Conservation (phyloP, 2,113 vertebrate species). For the Tor tambroides region DNA sequence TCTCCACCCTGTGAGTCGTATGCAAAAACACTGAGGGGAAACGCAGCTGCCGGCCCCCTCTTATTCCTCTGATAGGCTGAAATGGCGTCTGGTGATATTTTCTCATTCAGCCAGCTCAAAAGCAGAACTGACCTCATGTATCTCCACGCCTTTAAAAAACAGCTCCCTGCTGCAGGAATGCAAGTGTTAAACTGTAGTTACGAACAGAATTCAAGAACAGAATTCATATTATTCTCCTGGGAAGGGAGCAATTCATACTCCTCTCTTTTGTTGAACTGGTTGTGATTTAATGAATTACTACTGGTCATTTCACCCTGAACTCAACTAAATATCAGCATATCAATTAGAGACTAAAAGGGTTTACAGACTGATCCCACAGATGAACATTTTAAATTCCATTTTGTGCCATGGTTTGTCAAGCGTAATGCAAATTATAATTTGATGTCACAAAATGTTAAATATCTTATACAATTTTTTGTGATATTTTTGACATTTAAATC, state of each 20-base stretch:
- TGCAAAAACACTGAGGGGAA: slow-evolving; percentile 6
- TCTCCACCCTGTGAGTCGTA: neutral
- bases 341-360: neutral
- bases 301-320: neutral
- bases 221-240: neutral
- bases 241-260: neutral
- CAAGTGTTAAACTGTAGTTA: neutral
- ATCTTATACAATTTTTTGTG: no score
- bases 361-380: neutral
- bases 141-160: slow-evolving; percentile 22
- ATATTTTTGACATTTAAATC: no score
- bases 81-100: slow-evolving; percentile 27
- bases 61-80: slow-evolving; percentile 44
- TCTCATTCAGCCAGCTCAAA: slow-evolving; percentile 22
- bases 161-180: neutral
- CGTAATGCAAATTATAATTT: no score
- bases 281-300: neutral
- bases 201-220: slow-evolving; percentile 14
- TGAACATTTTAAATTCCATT: neutral
- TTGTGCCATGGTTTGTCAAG: no score
- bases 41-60: slow-evolving; percentile 21
- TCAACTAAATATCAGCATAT: neutral
- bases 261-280: neutral
- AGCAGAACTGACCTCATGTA: slow-evolving; percentile 28
- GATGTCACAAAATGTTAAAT: no score